phyloP scores from a whole-genome alignment of 2,888 invertebrate genomes.

The Chrysolina americana region DNA sequence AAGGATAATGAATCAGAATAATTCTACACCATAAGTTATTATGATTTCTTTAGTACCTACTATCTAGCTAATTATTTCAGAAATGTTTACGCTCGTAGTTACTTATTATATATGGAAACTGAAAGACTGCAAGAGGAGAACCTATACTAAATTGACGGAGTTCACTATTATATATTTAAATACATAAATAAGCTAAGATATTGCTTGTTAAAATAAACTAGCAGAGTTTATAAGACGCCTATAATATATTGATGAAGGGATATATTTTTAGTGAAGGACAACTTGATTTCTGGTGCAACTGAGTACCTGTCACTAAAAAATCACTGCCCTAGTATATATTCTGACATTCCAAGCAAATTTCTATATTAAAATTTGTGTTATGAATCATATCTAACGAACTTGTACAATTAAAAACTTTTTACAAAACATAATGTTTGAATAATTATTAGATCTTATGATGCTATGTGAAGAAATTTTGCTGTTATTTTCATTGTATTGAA shows the following conservation, averaged over 20 bases:
- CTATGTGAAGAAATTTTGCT: neutral
- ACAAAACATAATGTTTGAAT: neutral
- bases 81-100: neutral
- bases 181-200: constrained; percentile 34
- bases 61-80: neutral
- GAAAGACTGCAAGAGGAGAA: constrained; percentile 30
- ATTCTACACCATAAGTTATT: neutral
- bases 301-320: constrained; percentile 35
- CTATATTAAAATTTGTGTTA: constrained; percentile 24
- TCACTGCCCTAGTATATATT: constrained; percentile 36
- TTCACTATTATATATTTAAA: constrained; percentile 21
- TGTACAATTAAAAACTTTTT: constrained; percentile 37
- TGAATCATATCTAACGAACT: constrained; percentile 36
- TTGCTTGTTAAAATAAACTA: constrained; percentile 54
- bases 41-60: neutral
- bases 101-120: constrained; percentile 8
- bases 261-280: constrained; percentile 41
- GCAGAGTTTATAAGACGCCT: constrained; percentile 37
- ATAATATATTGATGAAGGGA: constrained; percentile 44
- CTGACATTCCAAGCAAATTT: constrained; percentile 36
- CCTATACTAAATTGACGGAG: neutral
- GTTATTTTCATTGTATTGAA: neutral
- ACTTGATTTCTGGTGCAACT: constrained; percentile 22
- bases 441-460: constrained; percentile 15
- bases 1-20: neutral